Evolutionary conservation across 2,888 invertebrate genomes (phyloP), one percentile per base, ranked within the genome.

Genomic region (Meganola albula): DNA sequence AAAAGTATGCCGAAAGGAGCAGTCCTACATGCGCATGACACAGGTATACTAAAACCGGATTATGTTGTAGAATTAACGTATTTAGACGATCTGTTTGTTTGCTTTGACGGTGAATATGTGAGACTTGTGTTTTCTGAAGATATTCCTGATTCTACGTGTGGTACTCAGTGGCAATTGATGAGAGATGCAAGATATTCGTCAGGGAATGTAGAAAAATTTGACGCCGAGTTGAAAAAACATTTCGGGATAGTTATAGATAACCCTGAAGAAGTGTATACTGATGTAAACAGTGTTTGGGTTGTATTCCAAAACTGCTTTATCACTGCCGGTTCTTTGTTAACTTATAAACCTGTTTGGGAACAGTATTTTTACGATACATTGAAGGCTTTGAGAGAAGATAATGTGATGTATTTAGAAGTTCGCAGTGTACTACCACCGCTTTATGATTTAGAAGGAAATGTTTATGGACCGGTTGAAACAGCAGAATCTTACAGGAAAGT

Each of bases 1-100:
- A 74, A 88, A 35, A 63, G 64, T 20, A 89, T 95, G 88, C 95
- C 95, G 0, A 95, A 95, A 73, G 95, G 93, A 0, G 91, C 88
- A 0, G 84, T 90, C 0, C 71, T 93, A 1, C 94, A 93, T 53
- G 88, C 88, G 0, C 93, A 93, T 47, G 89, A 92, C 44, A 89
- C 90, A 0, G 90, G 89, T 0, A 57, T 91, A 1, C 79, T 89
- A 13, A 88, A 89, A 13, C 83, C 88, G 0, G 89, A 91, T 37
- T 92, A 87, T 44, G 63, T 92, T 0, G 56, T 92, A 0, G 75
- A 88, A 24, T 52, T 93, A 8, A 92, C 92, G 0, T 91, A 90
- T 49, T 76, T 79, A 37, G 86, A 89, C 0, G 53, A 91, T 60
- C 63, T 93, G 2, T 90, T 89, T 57, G 84, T 88, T 0, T 90